Conservation (phyloP, 1,140 invertebrate species). For the Sipha flava region DNA sequence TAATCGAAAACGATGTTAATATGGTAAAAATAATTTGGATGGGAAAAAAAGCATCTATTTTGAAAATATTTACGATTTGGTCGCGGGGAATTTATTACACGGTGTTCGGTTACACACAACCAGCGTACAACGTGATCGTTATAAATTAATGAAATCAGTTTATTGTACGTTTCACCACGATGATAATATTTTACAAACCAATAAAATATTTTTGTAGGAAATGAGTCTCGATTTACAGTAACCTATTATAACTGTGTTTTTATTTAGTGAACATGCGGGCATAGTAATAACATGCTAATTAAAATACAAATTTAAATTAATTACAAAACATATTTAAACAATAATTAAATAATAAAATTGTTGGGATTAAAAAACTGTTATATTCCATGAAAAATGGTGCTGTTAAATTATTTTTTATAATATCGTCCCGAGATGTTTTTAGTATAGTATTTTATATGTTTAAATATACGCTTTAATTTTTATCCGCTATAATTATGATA, state of each 20-base stretch:
- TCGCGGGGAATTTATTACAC: too few relatives aligned
- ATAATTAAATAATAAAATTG: not conserved
- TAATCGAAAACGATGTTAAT: too few relatives aligned
- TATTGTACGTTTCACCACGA: not conserved
- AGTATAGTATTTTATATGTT: too few relatives aligned
- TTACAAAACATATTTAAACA: not conserved
- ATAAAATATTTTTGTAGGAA: not conserved
- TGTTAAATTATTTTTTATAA: not conserved
- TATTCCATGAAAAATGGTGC: not conserved
- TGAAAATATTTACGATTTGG: too few relatives aligned
- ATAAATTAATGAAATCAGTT: not conserved
- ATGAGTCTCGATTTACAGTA: not conserved
- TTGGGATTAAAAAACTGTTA: slow-evolving; percentile 1
- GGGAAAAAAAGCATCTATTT: too few relatives aligned
- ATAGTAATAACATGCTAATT: not conserved
- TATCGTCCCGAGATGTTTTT: not conserved
- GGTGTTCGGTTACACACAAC: too few relatives aligned
- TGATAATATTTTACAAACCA: not conserved
- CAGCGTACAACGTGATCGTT: too few relatives aligned
- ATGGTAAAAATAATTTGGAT: too few relatives aligned
- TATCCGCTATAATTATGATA: too few relatives aligned
- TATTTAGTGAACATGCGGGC: not conserved
- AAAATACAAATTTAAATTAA: slow-evolving; percentile 10
- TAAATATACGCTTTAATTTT: too few relatives aligned
- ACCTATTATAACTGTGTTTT: not conserved